Base-by-base conservation (phyloP, 1,140 invertebrate species). In the Araneus ventricosus region DNA sequence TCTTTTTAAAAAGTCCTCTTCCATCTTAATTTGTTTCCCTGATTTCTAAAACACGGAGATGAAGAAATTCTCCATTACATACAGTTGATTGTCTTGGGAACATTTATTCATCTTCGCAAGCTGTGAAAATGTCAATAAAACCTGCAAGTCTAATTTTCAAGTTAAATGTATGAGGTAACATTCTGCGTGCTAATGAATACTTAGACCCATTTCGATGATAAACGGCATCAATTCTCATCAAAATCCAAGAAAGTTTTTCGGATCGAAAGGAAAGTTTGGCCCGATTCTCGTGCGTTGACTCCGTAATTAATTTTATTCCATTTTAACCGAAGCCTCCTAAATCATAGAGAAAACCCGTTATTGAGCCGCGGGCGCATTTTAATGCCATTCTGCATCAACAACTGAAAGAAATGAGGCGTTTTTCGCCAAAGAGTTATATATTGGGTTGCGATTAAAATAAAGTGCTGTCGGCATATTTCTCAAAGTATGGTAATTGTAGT, bases 311-410 rank as follows among this genome's bases (percentile, higher is more conserved):
- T 52, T 41, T 39, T 14, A 41, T 41, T 80, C 79, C 20, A n/a
- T 37, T 41, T 45, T 8, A 17, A 82, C 4, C 34, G 30, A 24
- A 37, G 75, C 22, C 27, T 82, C 80, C 22, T 82, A 52, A 82
- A 82, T 82, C 80, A 82, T 82, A 45, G 39, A 17, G 1, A 52
- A 52, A 82, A 52, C 22, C 80, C 80, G 80, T 82, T 52, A 82
- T 27, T n/a, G 41, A 22, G 41, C 22, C 6, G 41, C 14, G 6
- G 8, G 14, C 30, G 70, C 14, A 27, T 34, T 37, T 75, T 2
- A 75, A 37, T 10, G 5, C 34, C 30, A 75, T 75, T 37, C 70
- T 17, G 17, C 70, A 22, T 37, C 4, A 30, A 75, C 30, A 20
- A 30, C 24, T 30, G 45, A 37, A 75, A 75, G 34, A 37, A 20